Percentiles rank a stretch among this genome's conserved stretches.
Evolutionary conservation across 64 coral and sea anemone species (phyloP).

Genomic region (Pocillopora verrucosa): DNA sequence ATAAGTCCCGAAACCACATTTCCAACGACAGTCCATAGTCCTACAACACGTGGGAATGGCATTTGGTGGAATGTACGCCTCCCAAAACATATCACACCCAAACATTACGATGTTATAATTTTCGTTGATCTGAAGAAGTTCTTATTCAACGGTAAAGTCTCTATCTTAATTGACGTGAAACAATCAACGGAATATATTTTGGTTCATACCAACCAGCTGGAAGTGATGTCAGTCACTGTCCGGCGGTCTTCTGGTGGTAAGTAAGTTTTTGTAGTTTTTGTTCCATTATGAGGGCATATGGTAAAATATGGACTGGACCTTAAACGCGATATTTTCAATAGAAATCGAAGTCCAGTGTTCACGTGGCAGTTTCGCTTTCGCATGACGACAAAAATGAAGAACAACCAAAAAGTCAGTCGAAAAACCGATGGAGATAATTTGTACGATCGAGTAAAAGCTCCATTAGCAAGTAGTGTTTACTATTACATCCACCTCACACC

Average conservation of each 20-base stretch:
- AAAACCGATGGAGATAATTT: too few species aligned
- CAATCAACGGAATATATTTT: conserved; percentile 52
- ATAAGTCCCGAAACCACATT: not conserved
- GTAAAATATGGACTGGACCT: too few species aligned
- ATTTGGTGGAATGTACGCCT: conserved; percentile 81
- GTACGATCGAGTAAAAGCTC: too few species aligned
- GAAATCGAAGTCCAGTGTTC: too few species aligned
- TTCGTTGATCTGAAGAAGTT: conserved; percentile 60
- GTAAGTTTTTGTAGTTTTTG: not conserved
- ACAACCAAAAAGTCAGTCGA: too few species aligned
- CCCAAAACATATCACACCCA: conserved; percentile 59
- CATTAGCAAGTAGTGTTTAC: too few species aligned
- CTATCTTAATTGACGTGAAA: conserved; percentile 55
- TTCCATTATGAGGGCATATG: too few species aligned
- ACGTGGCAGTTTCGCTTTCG: too few species aligned
- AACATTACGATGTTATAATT: conserved; percentile 75
- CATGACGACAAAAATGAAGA: too few species aligned
- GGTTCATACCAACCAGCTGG: conserved; percentile 79
- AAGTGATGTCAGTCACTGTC: conserved; percentile 55
- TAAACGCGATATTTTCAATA: too few species aligned
- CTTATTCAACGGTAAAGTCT: conserved; percentile 70
- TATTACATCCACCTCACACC: too few species aligned
- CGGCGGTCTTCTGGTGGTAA: not conserved
- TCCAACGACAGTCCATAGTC: conserved; percentile 1
- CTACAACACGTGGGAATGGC: conserved; percentile 58